Evolutionary conservation across 2,888 invertebrate species (phyloP).

Genomic region (Amiota mariae): DNA sequence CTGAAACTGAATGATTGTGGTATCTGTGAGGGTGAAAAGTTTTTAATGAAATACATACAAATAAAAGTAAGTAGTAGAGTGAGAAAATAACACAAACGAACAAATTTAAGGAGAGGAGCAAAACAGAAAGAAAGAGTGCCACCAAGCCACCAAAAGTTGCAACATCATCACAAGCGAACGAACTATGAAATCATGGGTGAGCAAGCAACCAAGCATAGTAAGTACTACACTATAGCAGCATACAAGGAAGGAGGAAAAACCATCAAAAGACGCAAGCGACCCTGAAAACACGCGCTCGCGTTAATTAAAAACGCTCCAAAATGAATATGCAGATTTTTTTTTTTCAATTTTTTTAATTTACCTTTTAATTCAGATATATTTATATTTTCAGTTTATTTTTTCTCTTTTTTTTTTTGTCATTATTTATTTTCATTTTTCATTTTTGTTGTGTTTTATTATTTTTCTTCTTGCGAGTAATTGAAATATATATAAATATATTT

Average conservation of each 20-base stretch:
- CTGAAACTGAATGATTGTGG: neutral
- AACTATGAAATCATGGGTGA: constrained; percentile 6
- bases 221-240: too few relatives aligned
- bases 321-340: constrained; percentile 23
- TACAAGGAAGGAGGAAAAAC: neutral
- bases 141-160: constrained; percentile 27
- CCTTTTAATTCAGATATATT: constrained; percentile 4
- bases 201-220: neutral
- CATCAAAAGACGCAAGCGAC: constrained; percentile 5
- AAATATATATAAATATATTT: constrained; percentile 49
- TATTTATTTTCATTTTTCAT: constrained; percentile 43
- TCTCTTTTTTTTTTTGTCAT: constrained; percentile 45
- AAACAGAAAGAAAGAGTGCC: too few relatives aligned
- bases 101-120: neutral
- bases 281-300: constrained; percentile 17
- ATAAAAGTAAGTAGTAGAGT: neutral
- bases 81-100: neutral
- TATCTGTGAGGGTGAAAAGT: constrained; percentile 18
- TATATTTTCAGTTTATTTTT: constrained; percentile 29
- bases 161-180: constrained; percentile 24
- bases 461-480: constrained; percentile 13
- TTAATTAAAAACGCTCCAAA: constrained; percentile 17
- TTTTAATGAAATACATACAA: constrained; percentile 21
- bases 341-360: neutral
- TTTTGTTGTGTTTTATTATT: neutral